These are phyloP conservation scores for Numenius phaeopus DNA, from an alignment of 2,797 vertebrate genomes.

Conservation along the genomic window DNA sequence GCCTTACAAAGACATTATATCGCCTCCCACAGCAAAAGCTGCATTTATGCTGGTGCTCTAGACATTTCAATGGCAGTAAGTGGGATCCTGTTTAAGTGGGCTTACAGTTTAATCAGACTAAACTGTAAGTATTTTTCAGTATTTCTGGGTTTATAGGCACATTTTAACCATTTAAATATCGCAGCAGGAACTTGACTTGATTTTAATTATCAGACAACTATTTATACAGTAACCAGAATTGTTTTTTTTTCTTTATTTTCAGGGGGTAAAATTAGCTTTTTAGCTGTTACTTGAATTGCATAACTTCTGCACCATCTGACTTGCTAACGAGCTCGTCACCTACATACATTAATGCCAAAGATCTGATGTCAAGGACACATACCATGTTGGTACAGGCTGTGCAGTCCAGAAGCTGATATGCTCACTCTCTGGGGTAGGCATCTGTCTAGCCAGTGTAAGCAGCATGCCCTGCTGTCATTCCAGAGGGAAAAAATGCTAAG, in stretches of 20 bases:
- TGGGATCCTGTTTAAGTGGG: not conserved
- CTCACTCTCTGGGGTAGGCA: constrained; percentile 40
- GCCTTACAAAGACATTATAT: not conserved
- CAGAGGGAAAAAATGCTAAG: constrained; percentile 56
- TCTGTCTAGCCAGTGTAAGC: constrained; percentile 53
- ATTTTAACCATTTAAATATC: not conserved
- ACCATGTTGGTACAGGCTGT: not conserved
- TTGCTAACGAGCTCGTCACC: constrained; percentile 3
- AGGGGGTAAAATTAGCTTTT: not conserved
- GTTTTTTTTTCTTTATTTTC: not conserved
- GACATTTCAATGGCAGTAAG: not conserved
- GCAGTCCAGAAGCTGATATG: constrained; percentile 37
- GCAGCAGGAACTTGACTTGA: not conserved
- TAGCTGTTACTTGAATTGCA: constrained; percentile 10
- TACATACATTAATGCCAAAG: not conserved
- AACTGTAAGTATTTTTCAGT: not conserved
- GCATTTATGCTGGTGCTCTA: not conserved
- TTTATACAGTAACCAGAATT: not conserved
- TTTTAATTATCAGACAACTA: not conserved
- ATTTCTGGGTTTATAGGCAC: not conserved
- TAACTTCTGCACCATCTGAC: constrained; percentile 16
- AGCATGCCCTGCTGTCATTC: constrained; percentile 45
- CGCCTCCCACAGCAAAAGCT: not conserved
- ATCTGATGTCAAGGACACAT: constrained; percentile 36
- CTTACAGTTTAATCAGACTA: not conserved